Base-by-base conservation (phyloP, 2,888 invertebrate species). In the Nudaria mundana region DNA sequence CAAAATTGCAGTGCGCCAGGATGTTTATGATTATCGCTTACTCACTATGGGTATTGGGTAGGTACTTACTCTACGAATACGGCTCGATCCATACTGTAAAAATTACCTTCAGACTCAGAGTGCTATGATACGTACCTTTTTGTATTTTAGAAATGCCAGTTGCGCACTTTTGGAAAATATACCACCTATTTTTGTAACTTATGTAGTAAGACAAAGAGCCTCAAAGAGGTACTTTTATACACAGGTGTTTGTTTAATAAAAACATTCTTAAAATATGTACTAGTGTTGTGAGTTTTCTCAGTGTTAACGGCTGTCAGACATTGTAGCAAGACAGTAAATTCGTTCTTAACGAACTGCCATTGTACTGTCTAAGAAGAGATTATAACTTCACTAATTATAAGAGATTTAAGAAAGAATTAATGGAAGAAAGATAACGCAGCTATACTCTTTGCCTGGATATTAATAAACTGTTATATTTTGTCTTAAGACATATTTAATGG, bases 21-120 rank as follows among this genome's bases (percentile, higher is more conserved):
- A 83, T 83, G 75, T 81, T 84, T 84, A 83, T 83, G 80, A 83
- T 84, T 80, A 82, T 81, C 66, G 80, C 73, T 68, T 71, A 79
- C 75, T 77, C 74, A 72, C 77, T 78, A 70, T n/a, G n/a, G n/a
- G n/a, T n/a, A n/a, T n/a, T n/a, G n/a, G n/a, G n/a, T n/a, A n/a
- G n/a, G n/a, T n/a, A n/a, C n/a, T n/a, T 71, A 66, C 76, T 67
- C 71, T 65, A 70, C 64, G n/a, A n/a, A n/a, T n/a, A n/a, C n/a
- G 56, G 81, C 78, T 76, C 76, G 74, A 80, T 81, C 76, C 7
- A 15, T 15, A 13, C n/a, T 7, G 3, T 14, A 5, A 7, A 6
- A 4, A 76, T 60, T 72, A 62, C 71, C 57, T 69, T 68, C 71
- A 69, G 56, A 71, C 64, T 75, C n/a, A n/a, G n/a, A n/a, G n/a